phyloP scores from a whole-genome alignment of 2,888 invertebrate species.

The Melinopterus prodromus region DNA sequence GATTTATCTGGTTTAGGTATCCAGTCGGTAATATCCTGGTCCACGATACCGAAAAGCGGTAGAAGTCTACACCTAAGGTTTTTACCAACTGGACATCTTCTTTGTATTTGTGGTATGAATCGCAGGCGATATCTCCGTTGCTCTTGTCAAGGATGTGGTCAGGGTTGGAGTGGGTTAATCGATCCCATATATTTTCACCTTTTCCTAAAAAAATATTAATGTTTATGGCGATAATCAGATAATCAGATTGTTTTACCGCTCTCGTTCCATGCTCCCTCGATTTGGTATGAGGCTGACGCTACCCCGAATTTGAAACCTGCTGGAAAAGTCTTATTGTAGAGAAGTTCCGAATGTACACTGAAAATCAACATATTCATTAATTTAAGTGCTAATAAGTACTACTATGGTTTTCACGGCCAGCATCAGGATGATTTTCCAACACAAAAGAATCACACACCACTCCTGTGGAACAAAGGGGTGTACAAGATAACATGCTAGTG shows the following conservation, averaged over 20 bases:
- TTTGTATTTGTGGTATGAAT: conserved; percentile 50
- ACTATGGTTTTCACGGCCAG: background rate
- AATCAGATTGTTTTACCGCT: conserved; percentile 42
- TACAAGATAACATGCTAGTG: background rate
- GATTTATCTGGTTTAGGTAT: conserved; percentile 65
- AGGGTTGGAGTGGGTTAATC: conserved; percentile 57
- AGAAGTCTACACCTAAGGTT: conserved; percentile 56
- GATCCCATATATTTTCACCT: conserved; percentile 65
- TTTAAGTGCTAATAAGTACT: too few relatives aligned
- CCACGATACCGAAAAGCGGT: conserved; percentile 70
- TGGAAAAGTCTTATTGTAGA: conserved; percentile 32
- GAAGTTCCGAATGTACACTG: conserved; percentile 8
- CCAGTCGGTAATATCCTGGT: conserved; percentile 70
- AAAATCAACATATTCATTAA: background rate
- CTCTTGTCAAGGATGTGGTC: conserved; percentile 45
- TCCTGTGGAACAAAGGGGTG: background rate
- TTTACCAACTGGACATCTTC: conserved; percentile 48
- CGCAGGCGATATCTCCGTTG: conserved; percentile 50
- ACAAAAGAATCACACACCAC: too few relatives aligned
- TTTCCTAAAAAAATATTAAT: conserved; percentile 55
- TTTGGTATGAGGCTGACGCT: conserved; percentile 49
- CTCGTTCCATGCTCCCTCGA: conserved; percentile 45
- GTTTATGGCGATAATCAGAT: background rate
- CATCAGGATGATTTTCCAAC: too few relatives aligned
- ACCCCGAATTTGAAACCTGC: conserved; percentile 42